Evolutionary conservation across 2,113 vertebrate species (phyloP).

Genomic region (Regulus satrapa): DNA sequence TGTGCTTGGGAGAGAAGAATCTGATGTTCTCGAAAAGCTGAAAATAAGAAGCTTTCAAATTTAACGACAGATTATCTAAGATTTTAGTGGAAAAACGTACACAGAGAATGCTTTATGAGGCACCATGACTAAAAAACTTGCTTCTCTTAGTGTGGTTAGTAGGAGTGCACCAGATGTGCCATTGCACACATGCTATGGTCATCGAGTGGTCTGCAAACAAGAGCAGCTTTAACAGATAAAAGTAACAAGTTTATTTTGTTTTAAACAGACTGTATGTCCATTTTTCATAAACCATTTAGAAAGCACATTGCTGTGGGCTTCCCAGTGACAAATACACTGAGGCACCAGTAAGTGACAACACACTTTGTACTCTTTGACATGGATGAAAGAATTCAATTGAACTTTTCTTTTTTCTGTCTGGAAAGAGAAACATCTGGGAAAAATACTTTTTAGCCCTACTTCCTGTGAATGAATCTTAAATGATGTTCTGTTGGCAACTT

Average conservation of each 20-base stretch:
- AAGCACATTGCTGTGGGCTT: slow-evolving; percentile 10
- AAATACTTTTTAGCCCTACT: background rate
- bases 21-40: background rate
- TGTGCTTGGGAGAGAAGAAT: background rate
- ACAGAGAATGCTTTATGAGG: background rate
- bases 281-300: slow-evolving; percentile 23
- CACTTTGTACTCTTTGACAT: slow-evolving; percentile 14
- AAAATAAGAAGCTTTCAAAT: background rate
- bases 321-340: slow-evolving; percentile 18
- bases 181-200: background rate
- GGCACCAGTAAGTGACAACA: background rate
- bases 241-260: slow-evolving; percentile 17
- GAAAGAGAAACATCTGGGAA: background rate
- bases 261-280: background rate
- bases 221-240: slow-evolving; percentile 5
- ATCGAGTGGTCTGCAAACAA: background rate
- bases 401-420: background rate
- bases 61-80: background rate
- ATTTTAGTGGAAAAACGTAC: background rate
- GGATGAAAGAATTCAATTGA: slow-evolving; percentile 39
- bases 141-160: background rate
- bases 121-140: background rate
- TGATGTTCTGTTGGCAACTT: background rate
- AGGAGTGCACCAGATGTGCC: background rate
- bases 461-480: background rate